Conservation (phyloP, 2,797 vertebrate species). For the Rhinogobio ventralis region DNA sequence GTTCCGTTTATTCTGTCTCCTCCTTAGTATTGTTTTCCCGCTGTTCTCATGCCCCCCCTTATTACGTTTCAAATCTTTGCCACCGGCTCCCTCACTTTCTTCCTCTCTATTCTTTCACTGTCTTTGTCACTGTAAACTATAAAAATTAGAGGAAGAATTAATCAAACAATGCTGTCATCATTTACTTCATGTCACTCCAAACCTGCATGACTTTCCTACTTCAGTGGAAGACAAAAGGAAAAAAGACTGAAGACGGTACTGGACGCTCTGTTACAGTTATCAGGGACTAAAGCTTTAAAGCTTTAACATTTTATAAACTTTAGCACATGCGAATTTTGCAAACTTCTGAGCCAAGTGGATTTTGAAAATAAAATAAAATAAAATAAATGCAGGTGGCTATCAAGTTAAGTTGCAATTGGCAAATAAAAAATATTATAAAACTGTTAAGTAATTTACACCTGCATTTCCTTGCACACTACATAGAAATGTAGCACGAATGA, state of each 20-base stretch:
- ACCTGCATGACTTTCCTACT: not conserved
- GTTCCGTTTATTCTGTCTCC: conserved; percentile 21
- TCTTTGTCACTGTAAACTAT: not conserved
- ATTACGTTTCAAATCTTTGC: conserved; percentile 17
- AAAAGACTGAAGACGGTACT: not conserved
- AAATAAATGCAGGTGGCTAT: not conserved
- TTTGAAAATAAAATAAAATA: not conserved
- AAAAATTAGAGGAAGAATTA: not conserved
- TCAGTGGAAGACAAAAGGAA: not conserved
- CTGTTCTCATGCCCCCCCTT: conserved; percentile 19
- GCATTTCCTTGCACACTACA: too few species aligned
- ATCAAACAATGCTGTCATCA: not conserved
- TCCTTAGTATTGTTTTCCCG: conserved; percentile 33
- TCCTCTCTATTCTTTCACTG: conserved; percentile 37
- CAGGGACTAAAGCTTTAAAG: not conserved
- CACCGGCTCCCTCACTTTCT: conserved; percentile 4
- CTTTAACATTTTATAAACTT: too few species aligned
- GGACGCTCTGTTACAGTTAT: not conserved
- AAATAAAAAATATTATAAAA: not conserved
- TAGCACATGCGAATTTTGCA: not conserved
- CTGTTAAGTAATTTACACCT: not conserved
- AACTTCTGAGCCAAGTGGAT: not conserved
- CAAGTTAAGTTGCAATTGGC: not conserved
- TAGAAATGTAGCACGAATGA: too few species aligned
- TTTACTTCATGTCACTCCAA: conserved; percentile 1